Evolutionary conservation across 2,797 vertebrate species (phyloP).

Genomic region (Lophotriccus pileatus): DNA sequence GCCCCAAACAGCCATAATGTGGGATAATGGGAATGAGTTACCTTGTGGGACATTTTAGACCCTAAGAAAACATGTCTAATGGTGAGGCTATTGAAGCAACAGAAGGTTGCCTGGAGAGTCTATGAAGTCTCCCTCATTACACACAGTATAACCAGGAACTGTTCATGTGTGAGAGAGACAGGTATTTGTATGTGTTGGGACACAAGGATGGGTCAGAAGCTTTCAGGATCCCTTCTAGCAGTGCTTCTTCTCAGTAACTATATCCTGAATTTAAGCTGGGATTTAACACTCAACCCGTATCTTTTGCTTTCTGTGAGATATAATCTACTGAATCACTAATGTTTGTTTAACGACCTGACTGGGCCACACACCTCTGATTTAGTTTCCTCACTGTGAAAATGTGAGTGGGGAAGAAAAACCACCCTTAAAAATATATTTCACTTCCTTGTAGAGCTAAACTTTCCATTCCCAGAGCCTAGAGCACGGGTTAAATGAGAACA

Average conservation of each 20-base stretch:
- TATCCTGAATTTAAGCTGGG: not conserved
- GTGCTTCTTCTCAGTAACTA: not conserved
- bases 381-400: not conserved
- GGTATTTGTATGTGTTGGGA: not conserved
- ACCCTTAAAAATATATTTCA: not conserved
- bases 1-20: rapidly evolving
- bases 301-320: not conserved
- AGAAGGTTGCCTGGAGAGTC: not conserved
- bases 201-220: not conserved
- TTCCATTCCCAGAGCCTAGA: not conserved
- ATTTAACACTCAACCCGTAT: not conserved
- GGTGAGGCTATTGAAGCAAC: not conserved
- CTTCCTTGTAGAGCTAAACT: not conserved
- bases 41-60: not conserved
- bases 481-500: not conserved
- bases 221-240: not conserved
- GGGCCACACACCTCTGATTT: not conserved
- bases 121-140: not conserved
- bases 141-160: not conserved
- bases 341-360: not conserved
- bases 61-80: not conserved
- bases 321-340: not conserved
- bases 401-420: not conserved
- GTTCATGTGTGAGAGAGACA: not conserved
- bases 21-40: not conserved